Base-by-base conservation (phyloP, 2,113 vertebrate genomes). In the Lasiurus borealis region DNA sequence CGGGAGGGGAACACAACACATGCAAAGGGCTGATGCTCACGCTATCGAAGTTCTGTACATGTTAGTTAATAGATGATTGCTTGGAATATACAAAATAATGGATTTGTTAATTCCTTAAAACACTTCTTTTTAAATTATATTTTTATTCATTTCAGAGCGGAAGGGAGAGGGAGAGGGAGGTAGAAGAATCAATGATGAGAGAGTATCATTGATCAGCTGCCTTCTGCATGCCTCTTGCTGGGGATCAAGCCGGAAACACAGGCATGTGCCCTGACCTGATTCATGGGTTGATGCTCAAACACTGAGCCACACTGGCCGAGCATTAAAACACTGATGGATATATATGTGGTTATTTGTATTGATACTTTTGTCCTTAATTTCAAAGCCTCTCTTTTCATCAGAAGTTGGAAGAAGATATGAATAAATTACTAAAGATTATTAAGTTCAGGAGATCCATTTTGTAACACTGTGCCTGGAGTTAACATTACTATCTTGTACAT, bases 291-390 rank as follows among this genome's bases (percentile, higher is more conserved):
- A 62, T 19, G 59, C 59, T 62, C 25, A 62, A 62, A 62, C 59
- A 62, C 25, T 62, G 59, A 62, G 59, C 59, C 59, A 62, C 25
- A 27, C 59, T 62, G 59, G 59, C 59, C 1, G 10, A 62, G 25
- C 59, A 62, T 84, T 62, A 11, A 77, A 84, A 84, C 15, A 8
- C 14, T 72, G 91, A 69, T 19, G 90, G 59, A 81, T 86, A 87
- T 91, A 48, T 78, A 89, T 25, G 87, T 85, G 19, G 3, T 85
- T 87, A 36, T 82, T 94, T 36, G 9, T 72, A 59, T 44, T 66
- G 59, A 59, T 5, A 54, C 27, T 9, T 84, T 89, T 48, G 44
- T 46, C 31, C 46, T 90, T 95, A 27, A 93, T 94, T 88, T 46
- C 34, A 90, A 93, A 92, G 77, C 5, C 3, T 52, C 5, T 89